A percentile compares a stretch with the other conserved stretches of the same genome.
phyloP scores from a whole-genome alignment of 2,888 invertebrate genomes.

The Limenitis camilla region DNA sequence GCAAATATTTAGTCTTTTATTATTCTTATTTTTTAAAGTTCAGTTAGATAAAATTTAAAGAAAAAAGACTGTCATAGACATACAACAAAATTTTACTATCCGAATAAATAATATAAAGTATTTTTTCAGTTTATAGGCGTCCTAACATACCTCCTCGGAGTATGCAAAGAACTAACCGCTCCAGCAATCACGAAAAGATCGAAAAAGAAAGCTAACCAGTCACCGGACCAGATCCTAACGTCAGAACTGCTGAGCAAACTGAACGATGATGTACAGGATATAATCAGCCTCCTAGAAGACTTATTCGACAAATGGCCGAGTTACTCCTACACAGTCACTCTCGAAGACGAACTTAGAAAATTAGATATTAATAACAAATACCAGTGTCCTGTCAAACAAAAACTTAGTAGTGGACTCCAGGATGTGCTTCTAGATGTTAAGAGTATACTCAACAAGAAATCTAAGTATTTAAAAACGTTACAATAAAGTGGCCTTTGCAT shows the following conservation, averaged over 20 bases:
- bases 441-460: slow-evolving; percentile 70
- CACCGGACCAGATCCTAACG: slow-evolving; percentile 59
- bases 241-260: slow-evolving; percentile 44
- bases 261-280: slow-evolving; percentile 47
- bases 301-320: slow-evolving; percentile 60
- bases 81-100: too few species aligned
- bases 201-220: slow-evolving; percentile 71
- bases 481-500: slow-evolving; percentile 43
- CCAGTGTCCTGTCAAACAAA: slow-evolving; percentile 54
- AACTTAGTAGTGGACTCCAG: slow-evolving; percentile 64
- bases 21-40: too few species aligned
- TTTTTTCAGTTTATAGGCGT: slow-evolving; percentile 73
- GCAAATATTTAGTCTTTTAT: too few species aligned
- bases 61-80: too few species aligned
- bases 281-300: slow-evolving; percentile 51
- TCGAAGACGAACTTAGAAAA: slow-evolving; percentile 54
- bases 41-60: too few species aligned
- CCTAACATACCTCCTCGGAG: slow-evolving; percentile 70
- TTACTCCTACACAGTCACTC: slow-evolving; percentile 39
- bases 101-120: neutral
- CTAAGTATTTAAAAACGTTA: slow-evolving; percentile 66
- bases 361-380: slow-evolving; percentile 49
- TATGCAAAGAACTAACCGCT: too few species aligned
- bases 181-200: too few species aligned
- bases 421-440: slow-evolving; percentile 69